A percentile compares a stretch with the other conserved stretches of the same genome.
Conservation (phyloP, 2,113 vertebrate species). For the Podarcis cretensis region DNA sequence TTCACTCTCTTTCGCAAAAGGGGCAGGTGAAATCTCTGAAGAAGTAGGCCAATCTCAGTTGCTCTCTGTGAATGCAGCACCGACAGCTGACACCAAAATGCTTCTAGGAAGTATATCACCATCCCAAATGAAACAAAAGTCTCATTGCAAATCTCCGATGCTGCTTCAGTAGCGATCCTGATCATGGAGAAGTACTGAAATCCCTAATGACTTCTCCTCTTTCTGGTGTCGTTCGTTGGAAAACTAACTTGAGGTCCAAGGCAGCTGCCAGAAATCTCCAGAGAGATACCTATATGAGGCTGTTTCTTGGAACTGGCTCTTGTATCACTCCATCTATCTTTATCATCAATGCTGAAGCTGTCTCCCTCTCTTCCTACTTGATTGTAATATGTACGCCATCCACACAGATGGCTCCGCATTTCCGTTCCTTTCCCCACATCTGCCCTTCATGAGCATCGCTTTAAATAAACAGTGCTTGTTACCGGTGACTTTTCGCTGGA, state of each 20-base stretch:
- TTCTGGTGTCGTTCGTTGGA: conserved; percentile 6
- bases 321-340: not conserved
- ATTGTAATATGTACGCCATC: conserved; percentile 1
- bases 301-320: conserved; percentile 22
- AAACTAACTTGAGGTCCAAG: conserved; percentile 29
- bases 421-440: conserved; percentile 1
- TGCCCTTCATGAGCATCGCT: not conserved
- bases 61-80: not conserved
- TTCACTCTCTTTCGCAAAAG: not conserved
- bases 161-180: not conserved
- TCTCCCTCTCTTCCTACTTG: conserved; percentile 25
- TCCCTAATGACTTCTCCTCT: not conserved
- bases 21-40: not conserved
- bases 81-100: not conserved
- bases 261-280: conserved; percentile 13
- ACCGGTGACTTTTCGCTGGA: conserved; percentile 46
- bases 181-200: not conserved
- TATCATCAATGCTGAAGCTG: not conserved
- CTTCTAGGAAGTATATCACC: conserved; percentile 9
- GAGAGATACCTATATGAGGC: conserved; percentile 8
- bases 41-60: not conserved
- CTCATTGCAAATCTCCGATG: not conserved
- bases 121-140: conserved; percentile 35
- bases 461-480: conserved; percentile 19
- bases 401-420: conserved; percentile 16